Conservation (phyloP, 2,888 invertebrate genomes). For the Dasypolia templi region DNA sequence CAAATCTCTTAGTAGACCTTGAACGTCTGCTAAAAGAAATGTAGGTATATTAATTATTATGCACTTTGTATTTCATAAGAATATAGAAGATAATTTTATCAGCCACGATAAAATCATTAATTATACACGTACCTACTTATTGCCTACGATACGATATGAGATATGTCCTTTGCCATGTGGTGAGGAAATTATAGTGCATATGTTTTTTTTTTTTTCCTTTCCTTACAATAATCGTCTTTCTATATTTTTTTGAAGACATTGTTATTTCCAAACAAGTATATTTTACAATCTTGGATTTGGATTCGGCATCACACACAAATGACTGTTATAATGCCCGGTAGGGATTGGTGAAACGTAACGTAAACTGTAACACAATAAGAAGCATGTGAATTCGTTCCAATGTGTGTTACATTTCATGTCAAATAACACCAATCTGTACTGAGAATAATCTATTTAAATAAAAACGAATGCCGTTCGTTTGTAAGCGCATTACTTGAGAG, state of each 20-base stretch:
- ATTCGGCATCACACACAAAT: neutral
- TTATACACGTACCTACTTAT: neutral
- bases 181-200: neutral
- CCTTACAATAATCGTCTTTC: too few species aligned
- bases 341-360: too few species aligned
- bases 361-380: too few species aligned
- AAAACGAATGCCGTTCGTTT: too few species aligned
- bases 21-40: slow-evolving; percentile 15
- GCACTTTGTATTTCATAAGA: neutral
- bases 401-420: too few species aligned
- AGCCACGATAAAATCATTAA: slow-evolving; percentile 2
- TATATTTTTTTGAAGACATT: neutral
- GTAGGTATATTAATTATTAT: neutral
- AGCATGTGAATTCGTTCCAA: too few species aligned
- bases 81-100: slow-evolving; percentile 7
- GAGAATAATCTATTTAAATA: too few species aligned
- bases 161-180: neutral
- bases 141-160: neutral
- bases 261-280: neutral
- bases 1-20: neutral
- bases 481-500: too few species aligned
- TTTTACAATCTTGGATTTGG: neutral
- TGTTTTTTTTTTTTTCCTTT: neutral
- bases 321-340: neutral
- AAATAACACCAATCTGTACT: neutral